phyloP scores from a whole-genome alignment of 2,797 vertebrate species.

The Acestrorhynchus altus region DNA sequence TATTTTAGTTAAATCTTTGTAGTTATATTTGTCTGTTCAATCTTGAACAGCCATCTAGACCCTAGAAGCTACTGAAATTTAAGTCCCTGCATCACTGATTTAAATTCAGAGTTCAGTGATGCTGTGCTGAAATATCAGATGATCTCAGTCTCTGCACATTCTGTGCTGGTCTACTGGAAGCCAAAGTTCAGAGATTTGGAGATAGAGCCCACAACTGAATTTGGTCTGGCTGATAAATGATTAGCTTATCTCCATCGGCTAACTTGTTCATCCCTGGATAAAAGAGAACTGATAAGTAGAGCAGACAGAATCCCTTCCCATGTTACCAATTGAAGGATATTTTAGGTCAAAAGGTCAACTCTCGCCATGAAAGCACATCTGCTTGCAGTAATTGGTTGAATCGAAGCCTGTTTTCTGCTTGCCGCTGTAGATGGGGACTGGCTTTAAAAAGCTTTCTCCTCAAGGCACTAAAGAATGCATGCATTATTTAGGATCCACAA shows the following conservation, averaged over 20 bases:
- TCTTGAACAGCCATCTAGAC: too few relatives aligned
- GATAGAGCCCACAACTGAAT: neutral
- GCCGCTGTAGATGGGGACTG: neutral
- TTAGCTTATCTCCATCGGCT: conserved; percentile 8
- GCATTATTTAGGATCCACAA: conserved; percentile 33
- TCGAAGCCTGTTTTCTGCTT: conserved; percentile 20
- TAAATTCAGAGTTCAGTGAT: neutral
- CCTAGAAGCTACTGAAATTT: too few relatives aligned
- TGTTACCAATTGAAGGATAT: neutral
- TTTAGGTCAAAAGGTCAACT: conserved; percentile 14
- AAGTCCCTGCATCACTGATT: too few relatives aligned
- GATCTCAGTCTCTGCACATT: neutral
- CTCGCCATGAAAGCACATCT: neutral
- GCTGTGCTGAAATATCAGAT: neutral
- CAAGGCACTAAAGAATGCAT: neutral
- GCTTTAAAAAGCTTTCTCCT: conserved; percentile 12
- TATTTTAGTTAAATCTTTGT: too few relatives aligned
- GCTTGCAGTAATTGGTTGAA: neutral
- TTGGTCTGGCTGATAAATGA: conserved; percentile 32
- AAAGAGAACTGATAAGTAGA: neutral
- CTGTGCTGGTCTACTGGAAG: neutral
- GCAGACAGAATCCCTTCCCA: neutral
- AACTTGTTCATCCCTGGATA: neutral
- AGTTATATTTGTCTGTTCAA: too few relatives aligned
- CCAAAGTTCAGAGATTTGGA: neutral